These are phyloP conservation scores for Gymnogyps californianus DNA, from an alignment of 2,113 vertebrate genomes.

Conservation along the genomic window DNA sequence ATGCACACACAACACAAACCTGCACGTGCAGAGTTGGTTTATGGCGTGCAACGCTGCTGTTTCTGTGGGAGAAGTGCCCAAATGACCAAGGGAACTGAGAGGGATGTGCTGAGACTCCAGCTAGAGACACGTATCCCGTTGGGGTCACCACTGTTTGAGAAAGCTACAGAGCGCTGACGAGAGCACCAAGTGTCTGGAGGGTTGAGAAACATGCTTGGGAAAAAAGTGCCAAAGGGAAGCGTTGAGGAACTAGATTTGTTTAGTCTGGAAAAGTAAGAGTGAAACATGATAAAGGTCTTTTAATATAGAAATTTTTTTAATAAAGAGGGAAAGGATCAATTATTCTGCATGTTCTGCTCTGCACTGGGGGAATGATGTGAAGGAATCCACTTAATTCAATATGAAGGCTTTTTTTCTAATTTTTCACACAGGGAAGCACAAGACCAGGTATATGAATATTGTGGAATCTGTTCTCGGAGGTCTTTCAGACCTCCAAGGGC, in stretches of 20 bases:
- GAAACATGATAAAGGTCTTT: constrained; percentile 21
- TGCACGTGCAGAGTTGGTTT: neutral
- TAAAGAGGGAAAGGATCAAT: constrained; percentile 41
- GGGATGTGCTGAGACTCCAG: neutral
- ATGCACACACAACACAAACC: neutral
- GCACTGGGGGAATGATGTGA: neutral
- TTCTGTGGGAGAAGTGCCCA: neutral
- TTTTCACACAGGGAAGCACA: constrained; percentile 1
- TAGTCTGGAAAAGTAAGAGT: constrained; percentile 24
- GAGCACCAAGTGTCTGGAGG: neutral
- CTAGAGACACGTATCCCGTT: neutral
- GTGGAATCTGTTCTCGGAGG: constrained; percentile 15
- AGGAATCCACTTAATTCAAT: constrained; percentile 27
- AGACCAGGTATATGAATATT: neutral
- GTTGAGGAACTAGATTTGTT: neutral
- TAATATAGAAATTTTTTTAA: constrained; percentile 10
- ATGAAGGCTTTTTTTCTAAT: neutral
- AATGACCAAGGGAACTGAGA: neutral
- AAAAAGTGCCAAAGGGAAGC: neutral
- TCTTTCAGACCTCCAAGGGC: neutral
- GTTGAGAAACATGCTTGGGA: neutral
- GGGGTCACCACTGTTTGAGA: neutral
- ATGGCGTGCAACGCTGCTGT: fast-evolving
- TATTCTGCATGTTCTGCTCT: constrained; percentile 7
- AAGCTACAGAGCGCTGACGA: neutral